Conservation (phyloP, 2,888 invertebrate species). For the Uropetala carovei region DNA sequence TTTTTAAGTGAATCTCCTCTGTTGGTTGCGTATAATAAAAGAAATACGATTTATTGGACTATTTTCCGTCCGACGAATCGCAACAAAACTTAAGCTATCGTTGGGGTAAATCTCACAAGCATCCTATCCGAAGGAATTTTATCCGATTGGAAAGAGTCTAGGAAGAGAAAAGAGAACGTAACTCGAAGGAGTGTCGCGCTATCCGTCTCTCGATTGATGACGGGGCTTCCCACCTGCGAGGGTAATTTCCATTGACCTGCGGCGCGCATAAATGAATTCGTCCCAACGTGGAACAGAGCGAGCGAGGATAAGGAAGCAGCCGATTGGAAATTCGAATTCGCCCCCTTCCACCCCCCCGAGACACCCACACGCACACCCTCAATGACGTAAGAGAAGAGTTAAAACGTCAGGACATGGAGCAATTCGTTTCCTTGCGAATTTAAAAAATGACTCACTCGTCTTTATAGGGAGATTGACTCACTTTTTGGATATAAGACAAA, state of each 20-base stretch:
- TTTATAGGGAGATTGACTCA: neutral
- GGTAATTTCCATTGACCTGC: neutral
- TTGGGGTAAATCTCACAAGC: too few relatives aligned
- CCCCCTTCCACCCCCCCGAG: neutral
- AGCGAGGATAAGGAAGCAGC: neutral
- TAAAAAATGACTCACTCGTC: neutral
- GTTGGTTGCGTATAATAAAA: too few relatives aligned
- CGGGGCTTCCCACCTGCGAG: neutral
- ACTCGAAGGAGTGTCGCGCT: neutral
- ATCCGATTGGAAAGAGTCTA: neutral
- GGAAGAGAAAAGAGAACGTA: neutral
- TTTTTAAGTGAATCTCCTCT: too few relatives aligned
- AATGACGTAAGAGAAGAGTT: neutral
- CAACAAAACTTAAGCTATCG: too few relatives aligned
- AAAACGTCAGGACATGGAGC: neutral
- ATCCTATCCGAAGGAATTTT: too few relatives aligned
- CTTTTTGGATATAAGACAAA: neutral
- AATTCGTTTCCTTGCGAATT: neutral
- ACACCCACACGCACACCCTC: neutral
- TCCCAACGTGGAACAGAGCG: neutral
- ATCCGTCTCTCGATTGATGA: neutral
- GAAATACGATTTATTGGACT: too few relatives aligned
- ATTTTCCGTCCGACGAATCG: too few relatives aligned
- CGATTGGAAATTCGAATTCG: constrained; percentile 37
- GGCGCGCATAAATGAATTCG: neutral